phyloP scores from a whole-genome alignment of 2,888 invertebrate species.

The Lysandra bellargus region DNA sequence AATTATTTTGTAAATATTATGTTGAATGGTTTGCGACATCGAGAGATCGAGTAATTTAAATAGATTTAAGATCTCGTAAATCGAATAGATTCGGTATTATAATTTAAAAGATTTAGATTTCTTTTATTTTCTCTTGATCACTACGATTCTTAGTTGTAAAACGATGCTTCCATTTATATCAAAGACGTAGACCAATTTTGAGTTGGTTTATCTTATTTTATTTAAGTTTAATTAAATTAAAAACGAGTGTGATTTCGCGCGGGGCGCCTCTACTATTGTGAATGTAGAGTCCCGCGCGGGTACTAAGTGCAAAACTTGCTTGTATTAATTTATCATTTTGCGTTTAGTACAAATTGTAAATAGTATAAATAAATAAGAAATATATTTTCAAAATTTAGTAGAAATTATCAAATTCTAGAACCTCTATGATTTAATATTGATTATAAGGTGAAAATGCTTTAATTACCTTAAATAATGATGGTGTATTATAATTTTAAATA shows the following conservation, averaged over 20 bases:
- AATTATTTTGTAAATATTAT: constrained; percentile 69
- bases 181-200: constrained; percentile 76
- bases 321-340: constrained; percentile 70
- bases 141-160: constrained; percentile 67
- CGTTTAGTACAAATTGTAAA: constrained; percentile 68
- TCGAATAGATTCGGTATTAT: constrained; percentile 42
- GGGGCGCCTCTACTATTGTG: constrained; percentile 66
- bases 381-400: constrained; percentile 58
- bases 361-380: constrained; percentile 61
- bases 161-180: constrained; percentile 81
- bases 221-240: constrained; percentile 65
- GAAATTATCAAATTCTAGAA: constrained; percentile 68
- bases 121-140: constrained; percentile 49
- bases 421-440: constrained; percentile 77
- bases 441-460: constrained; percentile 79
- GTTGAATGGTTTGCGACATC: constrained; percentile 62
- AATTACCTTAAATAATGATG: constrained; percentile 77
- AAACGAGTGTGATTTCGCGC: constrained; percentile 75
- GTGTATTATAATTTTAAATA: constrained; percentile 79
- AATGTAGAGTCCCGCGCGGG: constrained; percentile 57
- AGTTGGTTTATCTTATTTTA: constrained; percentile 74
- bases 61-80: constrained; percentile 28
- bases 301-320: constrained; percentile 64
- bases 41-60: constrained; percentile 34
- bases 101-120: constrained; percentile 35